Conservation (phyloP, 2,113 vertebrate genomes). For the Vulpes ferrilata region DNA sequence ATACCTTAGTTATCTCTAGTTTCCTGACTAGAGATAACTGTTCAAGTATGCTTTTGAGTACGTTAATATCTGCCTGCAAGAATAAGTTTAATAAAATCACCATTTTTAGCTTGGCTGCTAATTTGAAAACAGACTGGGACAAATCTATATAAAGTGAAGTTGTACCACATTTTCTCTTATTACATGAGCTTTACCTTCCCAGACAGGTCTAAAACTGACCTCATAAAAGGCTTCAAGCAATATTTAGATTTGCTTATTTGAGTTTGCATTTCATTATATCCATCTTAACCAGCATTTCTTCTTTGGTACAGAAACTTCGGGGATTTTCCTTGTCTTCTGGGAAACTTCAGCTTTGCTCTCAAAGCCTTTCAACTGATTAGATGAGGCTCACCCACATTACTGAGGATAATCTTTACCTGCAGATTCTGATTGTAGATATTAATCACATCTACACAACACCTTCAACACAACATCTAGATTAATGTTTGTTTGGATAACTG, state of each 20-base stretch:
- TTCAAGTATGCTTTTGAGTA: neutral
- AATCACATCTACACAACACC: neutral
- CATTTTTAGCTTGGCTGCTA: neutral
- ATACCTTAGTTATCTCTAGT: neutral
- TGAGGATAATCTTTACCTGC: neutral
- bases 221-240: neutral
- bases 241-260: constrained; percentile 61
- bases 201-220: neutral
- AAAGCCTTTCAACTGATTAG: neutral
- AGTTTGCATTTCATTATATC: constrained; percentile 56
- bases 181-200: neutral
- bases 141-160: neutral
- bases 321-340: neutral
- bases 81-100: constrained; percentile 14
- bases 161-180: neutral
- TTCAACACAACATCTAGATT: neutral
- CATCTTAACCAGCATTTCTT: constrained; percentile 43
- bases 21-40: neutral
- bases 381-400: neutral
- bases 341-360: neutral
- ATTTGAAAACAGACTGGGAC: neutral
- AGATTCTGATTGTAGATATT: neutral
- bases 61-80: neutral
- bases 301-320: constrained; percentile 37
- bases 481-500: neutral